Percentiles rank a stretch among this genome's conserved stretches.
phyloP scores from a whole-genome alignment of 2,797 vertebrate species.

The Poecile montanus region DNA sequence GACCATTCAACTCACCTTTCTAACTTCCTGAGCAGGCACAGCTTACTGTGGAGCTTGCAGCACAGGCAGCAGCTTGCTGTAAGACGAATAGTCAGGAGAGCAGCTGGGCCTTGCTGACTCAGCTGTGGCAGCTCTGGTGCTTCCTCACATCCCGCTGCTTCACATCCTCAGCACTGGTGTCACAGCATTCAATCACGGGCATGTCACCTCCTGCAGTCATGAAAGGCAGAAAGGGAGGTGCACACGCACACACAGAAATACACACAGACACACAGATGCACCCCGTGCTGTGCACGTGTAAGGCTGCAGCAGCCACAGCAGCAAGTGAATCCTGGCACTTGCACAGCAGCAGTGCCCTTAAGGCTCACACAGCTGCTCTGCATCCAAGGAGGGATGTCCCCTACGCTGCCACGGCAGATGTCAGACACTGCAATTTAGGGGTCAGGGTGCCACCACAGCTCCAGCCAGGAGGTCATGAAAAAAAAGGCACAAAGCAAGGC shows the following conservation, averaged over 20 bases:
- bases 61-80: not conserved
- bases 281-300: fast-evolving
- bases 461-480: not conserved
- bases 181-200: not conserved
- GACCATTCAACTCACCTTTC: not conserved
- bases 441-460: not conserved
- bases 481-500: slow-evolving; percentile 59
- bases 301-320: fast-evolving
- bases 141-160: not conserved
- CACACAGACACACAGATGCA: not conserved
- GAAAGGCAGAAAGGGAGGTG: not conserved
- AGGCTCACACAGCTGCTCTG: not conserved
- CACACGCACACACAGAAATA: fast-evolving
- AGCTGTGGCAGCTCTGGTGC: not conserved
- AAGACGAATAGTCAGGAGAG: not conserved
- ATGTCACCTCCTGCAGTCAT: not conserved
- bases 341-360: not conserved
- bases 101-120: not conserved
- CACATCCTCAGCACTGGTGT: not conserved
- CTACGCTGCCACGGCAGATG: slow-evolving; percentile 2
- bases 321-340: not conserved
- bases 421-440: not conserved
- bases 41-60: not conserved
- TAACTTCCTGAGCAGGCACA: fast-evolving
- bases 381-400: not conserved